Conservation (phyloP, 2,113 vertebrate genomes). For the Phylloscopus trochiloides region DNA sequence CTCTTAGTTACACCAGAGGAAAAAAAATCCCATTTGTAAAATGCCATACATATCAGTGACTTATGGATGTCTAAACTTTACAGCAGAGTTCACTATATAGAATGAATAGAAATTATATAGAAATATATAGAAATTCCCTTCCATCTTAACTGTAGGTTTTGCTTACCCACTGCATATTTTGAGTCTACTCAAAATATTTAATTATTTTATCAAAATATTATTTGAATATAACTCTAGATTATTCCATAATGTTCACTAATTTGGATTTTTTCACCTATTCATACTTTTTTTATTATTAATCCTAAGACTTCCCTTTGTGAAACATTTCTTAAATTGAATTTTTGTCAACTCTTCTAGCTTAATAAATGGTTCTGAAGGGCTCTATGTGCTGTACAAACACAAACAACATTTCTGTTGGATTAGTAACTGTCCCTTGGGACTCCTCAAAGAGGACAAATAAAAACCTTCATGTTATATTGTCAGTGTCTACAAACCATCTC, state of each 20-base stretch:
- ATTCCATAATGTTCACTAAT: neutral
- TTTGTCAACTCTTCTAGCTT: neutral
- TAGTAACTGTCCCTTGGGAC: neutral
- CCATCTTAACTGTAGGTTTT: neutral
- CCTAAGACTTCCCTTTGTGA: neutral
- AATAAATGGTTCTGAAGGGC: neutral
- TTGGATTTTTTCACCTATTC: neutral
- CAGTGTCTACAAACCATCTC: neutral
- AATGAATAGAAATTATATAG: neutral
- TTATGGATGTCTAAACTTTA: neutral
- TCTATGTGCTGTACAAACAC: neutral
- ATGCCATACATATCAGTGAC: neutral
- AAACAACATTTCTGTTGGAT: neutral
- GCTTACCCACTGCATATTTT: neutral
- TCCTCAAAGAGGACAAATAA: neutral
- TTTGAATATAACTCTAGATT: neutral
- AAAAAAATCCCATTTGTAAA: neutral
- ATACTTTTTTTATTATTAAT: neutral
- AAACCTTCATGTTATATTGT: neutral
- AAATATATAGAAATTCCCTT: neutral
- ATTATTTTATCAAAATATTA: too few species aligned
- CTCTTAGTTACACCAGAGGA: neutral
- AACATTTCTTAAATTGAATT: neutral
- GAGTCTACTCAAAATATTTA: neutral
- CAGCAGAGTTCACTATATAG: neutral